Evolutionary conservation across 2,797 vertebrate species (phyloP).

Genomic region (Crocodylus rhombifer): DNA sequence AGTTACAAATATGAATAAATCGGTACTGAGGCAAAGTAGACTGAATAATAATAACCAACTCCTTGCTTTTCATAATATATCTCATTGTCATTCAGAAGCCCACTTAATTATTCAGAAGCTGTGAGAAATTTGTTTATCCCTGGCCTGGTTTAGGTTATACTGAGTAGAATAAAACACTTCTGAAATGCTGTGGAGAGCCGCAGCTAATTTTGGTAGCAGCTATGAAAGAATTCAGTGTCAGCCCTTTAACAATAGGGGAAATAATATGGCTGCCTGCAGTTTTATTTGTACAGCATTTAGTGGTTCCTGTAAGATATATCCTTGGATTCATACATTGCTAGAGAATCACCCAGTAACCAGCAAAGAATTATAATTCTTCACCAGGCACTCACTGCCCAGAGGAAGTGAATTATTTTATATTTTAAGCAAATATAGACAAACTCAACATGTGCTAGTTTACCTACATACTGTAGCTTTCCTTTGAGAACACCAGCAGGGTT

Average conservation of each 20-base stretch:
- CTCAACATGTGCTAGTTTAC: background rate
- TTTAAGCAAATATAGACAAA: background rate
- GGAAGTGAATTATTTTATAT: background rate
- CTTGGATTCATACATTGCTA: background rate
- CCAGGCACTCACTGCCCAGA: background rate
- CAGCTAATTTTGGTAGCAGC: conserved; percentile 47
- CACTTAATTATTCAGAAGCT: conserved; percentile 71
- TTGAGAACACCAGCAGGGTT: background rate
- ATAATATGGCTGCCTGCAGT: background rate
- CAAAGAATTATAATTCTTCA: background rate
- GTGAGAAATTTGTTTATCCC: conserved; percentile 69
- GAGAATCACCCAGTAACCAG: conserved; percentile 41
- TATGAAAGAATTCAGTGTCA: conserved; percentile 38
- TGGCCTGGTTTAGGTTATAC: conserved; percentile 70
- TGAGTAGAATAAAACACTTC: conserved; percentile 68
- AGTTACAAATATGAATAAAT: conserved; percentile 73
- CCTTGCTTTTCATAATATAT: conserved; percentile 70
- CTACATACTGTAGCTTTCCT: background rate
- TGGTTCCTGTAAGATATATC: conserved; percentile 31
- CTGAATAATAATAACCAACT: conserved; percentile 62
- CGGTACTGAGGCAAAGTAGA: conserved; percentile 59
- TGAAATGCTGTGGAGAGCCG: conserved; percentile 60
- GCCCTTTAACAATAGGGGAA: conserved; percentile 6
- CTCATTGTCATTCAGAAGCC: conserved; percentile 68
- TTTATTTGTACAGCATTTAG: background rate